These are phyloP conservation scores for Trinorchestia longiramus DNA, from an alignment of 1,140 invertebrate genomes.

Conservation along the genomic window DNA sequence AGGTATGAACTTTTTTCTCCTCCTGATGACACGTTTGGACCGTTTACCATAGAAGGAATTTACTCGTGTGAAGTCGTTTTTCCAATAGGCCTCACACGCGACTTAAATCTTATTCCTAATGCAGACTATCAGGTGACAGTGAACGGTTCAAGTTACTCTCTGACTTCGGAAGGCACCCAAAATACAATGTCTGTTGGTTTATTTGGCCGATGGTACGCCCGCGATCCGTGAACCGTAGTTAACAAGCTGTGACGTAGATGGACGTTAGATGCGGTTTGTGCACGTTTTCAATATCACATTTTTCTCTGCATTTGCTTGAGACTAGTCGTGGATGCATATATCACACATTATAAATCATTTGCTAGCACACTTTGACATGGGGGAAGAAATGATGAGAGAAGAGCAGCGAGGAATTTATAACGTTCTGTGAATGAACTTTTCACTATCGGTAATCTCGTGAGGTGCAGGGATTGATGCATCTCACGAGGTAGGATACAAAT, in stretches of 20 bases:
- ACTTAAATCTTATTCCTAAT: constrained; percentile 56
- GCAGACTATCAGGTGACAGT: constrained; percentile 40
- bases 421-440: too few species aligned
- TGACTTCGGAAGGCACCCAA: constrained; percentile 14
- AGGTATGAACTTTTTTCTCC: constrained; percentile 45
- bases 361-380: too few species aligned
- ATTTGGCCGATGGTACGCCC: constrained; percentile 59
- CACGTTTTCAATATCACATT: too few species aligned
- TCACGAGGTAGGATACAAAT: too few species aligned
- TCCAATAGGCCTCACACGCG: constrained; percentile 47
- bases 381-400: too few species aligned
- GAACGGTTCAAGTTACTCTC: neutral
- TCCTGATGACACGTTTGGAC: constrained; percentile 55
- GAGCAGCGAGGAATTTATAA: too few species aligned
- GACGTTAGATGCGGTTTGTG: too few species aligned
- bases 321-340: too few species aligned
- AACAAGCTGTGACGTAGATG: neutral
- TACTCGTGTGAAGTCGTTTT: constrained; percentile 51
- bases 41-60: constrained; percentile 51
- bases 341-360: too few species aligned
- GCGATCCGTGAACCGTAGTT: constrained; percentile 40
- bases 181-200: constrained; percentile 52
- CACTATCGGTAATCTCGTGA: too few species aligned
- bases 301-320: too few species aligned
- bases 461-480: too few species aligned